phyloP scores from a whole-genome alignment of 2,888 invertebrate species.

The Eilema caniola region DNA sequence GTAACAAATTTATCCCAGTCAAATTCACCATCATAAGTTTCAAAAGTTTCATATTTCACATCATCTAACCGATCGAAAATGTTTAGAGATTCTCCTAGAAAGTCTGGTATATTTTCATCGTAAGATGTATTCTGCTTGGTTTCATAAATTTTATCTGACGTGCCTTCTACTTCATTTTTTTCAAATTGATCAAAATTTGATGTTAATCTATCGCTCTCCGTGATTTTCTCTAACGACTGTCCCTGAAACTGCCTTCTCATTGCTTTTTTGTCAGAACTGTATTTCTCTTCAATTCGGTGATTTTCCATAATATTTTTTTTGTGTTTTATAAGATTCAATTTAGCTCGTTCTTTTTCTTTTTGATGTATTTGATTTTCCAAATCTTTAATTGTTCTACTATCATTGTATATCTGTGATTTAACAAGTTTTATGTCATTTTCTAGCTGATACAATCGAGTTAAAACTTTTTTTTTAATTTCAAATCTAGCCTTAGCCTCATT shows the following conservation, averaged over 20 bases:
- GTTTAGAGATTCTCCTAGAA: background rate
- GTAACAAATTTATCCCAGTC: constrained; percentile 16
- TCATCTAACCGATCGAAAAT: constrained; percentile 4
- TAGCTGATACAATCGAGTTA: background rate
- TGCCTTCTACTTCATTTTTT: background rate
- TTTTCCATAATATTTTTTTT: background rate
- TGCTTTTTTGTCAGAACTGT: background rate
- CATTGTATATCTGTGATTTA: constrained; percentile 14
- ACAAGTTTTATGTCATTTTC: constrained; percentile 11
- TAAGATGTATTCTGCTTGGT: background rate
- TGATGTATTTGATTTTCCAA: constrained; percentile 6
- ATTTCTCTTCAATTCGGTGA: background rate
- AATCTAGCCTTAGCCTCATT: background rate
- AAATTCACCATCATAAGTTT: constrained; percentile 10
- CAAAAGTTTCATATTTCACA: constrained; percentile 10
- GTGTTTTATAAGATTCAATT: background rate
- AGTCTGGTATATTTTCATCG: background rate
- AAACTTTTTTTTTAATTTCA: constrained; percentile 8
- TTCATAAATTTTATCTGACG: background rate
- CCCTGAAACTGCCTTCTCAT: background rate
- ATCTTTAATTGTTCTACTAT: constrained; percentile 8
- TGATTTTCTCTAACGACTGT: too few relatives aligned
- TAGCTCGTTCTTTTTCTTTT: constrained; percentile 7
- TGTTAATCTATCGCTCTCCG: too few relatives aligned
- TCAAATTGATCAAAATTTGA: background rate